A percentile compares a stretch with the other conserved stretches of the same genome.
Conservation (phyloP, 2,888 invertebrate species). For the Diplazon laetatorius region DNA sequence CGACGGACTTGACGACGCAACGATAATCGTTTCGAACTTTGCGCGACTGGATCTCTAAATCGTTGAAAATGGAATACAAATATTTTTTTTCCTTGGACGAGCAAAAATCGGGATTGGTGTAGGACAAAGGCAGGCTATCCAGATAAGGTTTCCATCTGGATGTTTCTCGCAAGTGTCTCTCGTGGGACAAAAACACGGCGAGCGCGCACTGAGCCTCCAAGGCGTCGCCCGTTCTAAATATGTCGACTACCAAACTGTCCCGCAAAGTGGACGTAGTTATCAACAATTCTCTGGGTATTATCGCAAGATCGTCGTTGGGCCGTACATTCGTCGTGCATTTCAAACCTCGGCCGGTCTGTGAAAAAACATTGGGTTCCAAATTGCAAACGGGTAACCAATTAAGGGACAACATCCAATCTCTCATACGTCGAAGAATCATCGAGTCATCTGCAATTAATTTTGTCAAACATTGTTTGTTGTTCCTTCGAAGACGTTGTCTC, state of each 20-base stretch:
- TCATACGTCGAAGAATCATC: constrained; percentile 67
- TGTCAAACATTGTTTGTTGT: constrained; percentile 66
- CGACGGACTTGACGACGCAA: constrained; percentile 67
- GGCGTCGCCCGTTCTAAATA: constrained; percentile 67
- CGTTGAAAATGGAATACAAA: constrained; percentile 85
- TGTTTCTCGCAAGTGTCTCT: constrained; percentile 84
- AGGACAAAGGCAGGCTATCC: constrained; percentile 87
- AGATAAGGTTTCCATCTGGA: constrained; percentile 88
- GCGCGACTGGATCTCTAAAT: constrained; percentile 68
- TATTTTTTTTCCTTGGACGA: constrained; percentile 83
- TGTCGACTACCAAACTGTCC: constrained; percentile 72
- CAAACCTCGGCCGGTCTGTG: constrained; percentile 89
- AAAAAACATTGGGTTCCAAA: constrained; percentile 83
- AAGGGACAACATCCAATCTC: constrained; percentile 73
- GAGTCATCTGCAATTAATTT: constrained; percentile 62
- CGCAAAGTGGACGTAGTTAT: constrained; percentile 82
- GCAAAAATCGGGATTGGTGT: constrained; percentile 89
- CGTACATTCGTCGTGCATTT: constrained; percentile 81
- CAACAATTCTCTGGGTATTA: constrained; percentile 84
- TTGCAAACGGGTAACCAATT: constrained; percentile 69
- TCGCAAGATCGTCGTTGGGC: constrained; percentile 83
- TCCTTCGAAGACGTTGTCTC: constrained; percentile 73
- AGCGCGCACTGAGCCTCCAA: constrained; percentile 88
- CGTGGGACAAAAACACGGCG: constrained; percentile 88
- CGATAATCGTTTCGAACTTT: constrained; percentile 70